These are phyloP conservation scores for Sterna hirundo DNA, from an alignment of 2,113 vertebrate genomes.

Conservation along the genomic window DNA sequence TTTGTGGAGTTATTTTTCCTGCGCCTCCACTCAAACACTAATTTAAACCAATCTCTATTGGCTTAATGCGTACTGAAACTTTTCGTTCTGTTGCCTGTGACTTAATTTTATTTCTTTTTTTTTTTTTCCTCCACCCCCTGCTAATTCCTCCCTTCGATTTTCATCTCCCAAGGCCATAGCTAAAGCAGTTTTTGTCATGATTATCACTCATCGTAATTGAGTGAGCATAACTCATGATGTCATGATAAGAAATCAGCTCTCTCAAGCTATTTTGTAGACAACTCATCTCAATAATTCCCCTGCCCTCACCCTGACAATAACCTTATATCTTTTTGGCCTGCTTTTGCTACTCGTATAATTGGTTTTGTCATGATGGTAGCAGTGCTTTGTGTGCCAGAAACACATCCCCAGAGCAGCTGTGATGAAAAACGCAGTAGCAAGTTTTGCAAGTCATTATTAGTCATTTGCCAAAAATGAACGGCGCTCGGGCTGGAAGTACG, in stretches of 20 bases:
- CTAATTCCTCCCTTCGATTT: not conserved
- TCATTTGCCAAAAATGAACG: slow-evolving; percentile 17
- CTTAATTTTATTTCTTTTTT: not conserved
- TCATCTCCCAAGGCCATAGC: not conserved
- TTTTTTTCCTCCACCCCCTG: not conserved
- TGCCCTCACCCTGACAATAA: not conserved
- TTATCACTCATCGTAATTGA: not conserved
- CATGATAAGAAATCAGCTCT: not conserved
- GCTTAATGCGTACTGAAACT: not conserved
- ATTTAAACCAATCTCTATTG: not conserved
- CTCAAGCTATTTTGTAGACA: slow-evolving; percentile 7
- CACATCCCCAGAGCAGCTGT: not conserved
- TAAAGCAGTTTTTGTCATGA: not conserved
- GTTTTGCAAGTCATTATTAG: slow-evolving; percentile 47
- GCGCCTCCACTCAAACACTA: not conserved
- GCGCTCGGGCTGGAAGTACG: not conserved
- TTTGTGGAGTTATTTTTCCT: not conserved
- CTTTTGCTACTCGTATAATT: not conserved
- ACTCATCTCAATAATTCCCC: not conserved
- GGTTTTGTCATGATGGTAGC: slow-evolving; percentile 30
- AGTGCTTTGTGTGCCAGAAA: slow-evolving; percentile 24
- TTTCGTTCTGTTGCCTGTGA: not conserved
- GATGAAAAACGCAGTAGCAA: slow-evolving; percentile 33
- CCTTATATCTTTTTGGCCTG: not conserved
- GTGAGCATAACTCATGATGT: not conserved